phyloP scores from a whole-genome alignment of 2,113 vertebrate genomes.

The Catharus fuscescens region DNA sequence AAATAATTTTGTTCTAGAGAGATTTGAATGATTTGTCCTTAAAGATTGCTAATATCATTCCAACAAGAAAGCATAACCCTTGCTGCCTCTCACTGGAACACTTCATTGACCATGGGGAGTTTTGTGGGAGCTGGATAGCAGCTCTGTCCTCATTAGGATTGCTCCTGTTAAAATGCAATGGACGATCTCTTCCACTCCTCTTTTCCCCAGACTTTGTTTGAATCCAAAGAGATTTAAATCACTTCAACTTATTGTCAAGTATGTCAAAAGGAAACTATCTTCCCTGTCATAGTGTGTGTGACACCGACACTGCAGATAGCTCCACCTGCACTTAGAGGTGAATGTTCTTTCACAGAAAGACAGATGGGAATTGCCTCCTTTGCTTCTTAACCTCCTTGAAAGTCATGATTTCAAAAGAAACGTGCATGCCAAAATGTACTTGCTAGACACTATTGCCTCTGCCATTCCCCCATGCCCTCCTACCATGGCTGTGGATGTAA shows the following conservation, averaged over 20 bases:
- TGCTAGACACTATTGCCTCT: not conserved
- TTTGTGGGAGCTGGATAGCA: not conserved
- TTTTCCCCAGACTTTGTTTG: conserved; percentile 6
- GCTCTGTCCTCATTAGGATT: not conserved
- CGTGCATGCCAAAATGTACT: not conserved
- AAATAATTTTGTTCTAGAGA: conserved; percentile 16
- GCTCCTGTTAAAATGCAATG: not conserved
- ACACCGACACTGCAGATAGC: not conserved
- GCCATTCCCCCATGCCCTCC: not conserved
- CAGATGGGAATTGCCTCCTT: not conserved
- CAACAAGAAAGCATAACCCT: not conserved
- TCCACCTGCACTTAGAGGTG: not conserved
- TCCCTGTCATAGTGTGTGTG: not conserved
- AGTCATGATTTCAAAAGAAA: conserved; percentile 3
- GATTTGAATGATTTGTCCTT: conserved; percentile 31
- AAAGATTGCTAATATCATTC: not conserved
- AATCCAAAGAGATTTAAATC: conserved; percentile 27
- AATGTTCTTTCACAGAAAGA: not conserved
- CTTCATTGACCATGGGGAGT: not conserved
- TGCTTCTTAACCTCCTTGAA: conserved; percentile 4
- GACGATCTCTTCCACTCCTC: not conserved
- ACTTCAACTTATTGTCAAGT: conserved; percentile 44
- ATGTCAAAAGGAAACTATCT: conserved; percentile 21
- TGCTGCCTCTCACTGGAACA: not conserved
- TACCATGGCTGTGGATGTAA: not conserved